Evolutionary conservation across 2,797 vertebrate species (phyloP), one percentile per base, ranked within the genome.

Genomic region (Anomalospiza imberbis): DNA sequence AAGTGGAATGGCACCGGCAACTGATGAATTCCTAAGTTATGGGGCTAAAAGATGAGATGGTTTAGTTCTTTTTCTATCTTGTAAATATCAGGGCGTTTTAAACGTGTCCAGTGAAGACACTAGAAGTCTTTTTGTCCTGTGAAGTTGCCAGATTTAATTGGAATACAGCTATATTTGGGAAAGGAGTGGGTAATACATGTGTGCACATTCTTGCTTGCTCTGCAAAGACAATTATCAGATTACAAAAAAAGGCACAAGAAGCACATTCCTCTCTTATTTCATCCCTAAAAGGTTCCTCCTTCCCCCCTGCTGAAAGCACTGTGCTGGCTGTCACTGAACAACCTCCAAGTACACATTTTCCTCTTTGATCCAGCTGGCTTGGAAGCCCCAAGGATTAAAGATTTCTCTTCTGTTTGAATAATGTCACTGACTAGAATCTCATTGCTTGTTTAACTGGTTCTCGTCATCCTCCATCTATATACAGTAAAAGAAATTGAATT

Each of bases 231-330:
- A 91, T 86, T 71, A 86, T 28, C 29, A 20, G 87, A 74, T 93
- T 93, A 93, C 74, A 85, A 88, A 91, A 93, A 94, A 96, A 94
- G 85, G 93, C 91, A 92, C 83, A 83, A 94, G 91, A 66, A 95
- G 84, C 90, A 85, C 89, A 93, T 93, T 94, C 91, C 73, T 93
- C 75, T n/a, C 65, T 74, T 2, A 70, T 79, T 31, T 73, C 67
- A 26, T 17, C 84, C 92, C 91, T 93, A 85, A 86, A 92, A 91
- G 61, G 86, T 53, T 89, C 89, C 91, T 93, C 83, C 84, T 94
- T 66, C 88, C 68, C 77, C 55, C 83, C 25, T 60, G 55, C 84
- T 88, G 85, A 65, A 80, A 75, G 55, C 73, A 38, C 76, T 45
- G 12, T 8, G 24, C 76, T 70, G 20, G 51, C 85, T 91, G 62